Evolutionary conservation across 2,888 invertebrate species (phyloP).

Genomic region (Andrena marginata): DNA sequence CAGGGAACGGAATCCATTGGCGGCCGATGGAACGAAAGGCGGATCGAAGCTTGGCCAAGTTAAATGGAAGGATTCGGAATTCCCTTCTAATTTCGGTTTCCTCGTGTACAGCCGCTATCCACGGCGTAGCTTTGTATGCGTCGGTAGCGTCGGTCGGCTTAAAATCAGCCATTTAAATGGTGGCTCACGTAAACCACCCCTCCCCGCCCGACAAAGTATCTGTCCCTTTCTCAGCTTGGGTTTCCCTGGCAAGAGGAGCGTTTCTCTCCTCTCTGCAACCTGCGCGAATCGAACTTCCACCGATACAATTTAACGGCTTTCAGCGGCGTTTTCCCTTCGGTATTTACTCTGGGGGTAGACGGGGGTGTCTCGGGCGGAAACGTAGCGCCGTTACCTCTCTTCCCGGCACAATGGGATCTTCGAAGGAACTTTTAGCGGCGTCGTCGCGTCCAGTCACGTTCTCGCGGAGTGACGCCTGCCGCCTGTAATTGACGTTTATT

Average conservation of each 20-base stretch:
- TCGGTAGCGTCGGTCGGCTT: slow-evolving; percentile 66
- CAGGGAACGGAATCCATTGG: background rate
- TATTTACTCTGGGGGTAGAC: slow-evolving; percentile 64
- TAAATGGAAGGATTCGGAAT: slow-evolving; percentile 41
- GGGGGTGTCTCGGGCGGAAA: slow-evolving; percentile 46
- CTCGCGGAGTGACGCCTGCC: slow-evolving; percentile 51
- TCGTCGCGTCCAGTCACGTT: slow-evolving; percentile 56
- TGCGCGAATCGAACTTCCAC: slow-evolving; percentile 69
- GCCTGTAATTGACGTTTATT: slow-evolving; percentile 64
- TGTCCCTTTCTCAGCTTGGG: slow-evolving; percentile 51
- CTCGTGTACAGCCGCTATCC: slow-evolving; percentile 21
- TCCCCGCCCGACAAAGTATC: slow-evolving; percentile 72
- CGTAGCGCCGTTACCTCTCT: slow-evolving; percentile 44
- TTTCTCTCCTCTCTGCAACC: background rate
- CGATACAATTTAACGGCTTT: slow-evolving; percentile 80
- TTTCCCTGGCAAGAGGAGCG: background rate
- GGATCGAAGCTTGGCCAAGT: slow-evolving; percentile 15
- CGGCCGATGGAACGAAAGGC: background rate
- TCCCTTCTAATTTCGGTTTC: slow-evolving; percentile 44
- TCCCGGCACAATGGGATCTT: slow-evolving; percentile 65
- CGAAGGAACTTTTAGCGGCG: slow-evolving; percentile 40
- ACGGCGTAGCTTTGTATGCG: slow-evolving; percentile 20
- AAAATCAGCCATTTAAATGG: slow-evolving; percentile 81
- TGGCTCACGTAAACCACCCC: slow-evolving; percentile 76
- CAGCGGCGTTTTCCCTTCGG: slow-evolving; percentile 62